Evolutionary conservation across 2,888 invertebrate species (phyloP).

Genomic region (Coronaproctus castanopsis): DNA sequence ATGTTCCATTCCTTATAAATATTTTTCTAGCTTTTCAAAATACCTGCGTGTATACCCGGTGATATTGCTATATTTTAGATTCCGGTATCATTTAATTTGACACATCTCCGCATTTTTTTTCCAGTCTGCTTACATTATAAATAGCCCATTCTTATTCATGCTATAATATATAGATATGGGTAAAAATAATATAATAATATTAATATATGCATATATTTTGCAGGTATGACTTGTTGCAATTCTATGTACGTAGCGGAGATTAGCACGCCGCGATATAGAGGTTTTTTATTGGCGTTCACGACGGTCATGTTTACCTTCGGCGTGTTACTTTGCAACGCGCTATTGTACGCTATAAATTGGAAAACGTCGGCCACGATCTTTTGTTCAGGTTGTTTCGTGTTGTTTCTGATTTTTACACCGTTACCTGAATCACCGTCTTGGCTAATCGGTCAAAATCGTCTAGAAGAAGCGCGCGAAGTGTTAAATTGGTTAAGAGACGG

Average conservation of each 20-base stretch:
- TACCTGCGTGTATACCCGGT: too few relatives aligned
- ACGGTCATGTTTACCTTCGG: not conserved
- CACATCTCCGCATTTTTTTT: too few relatives aligned
- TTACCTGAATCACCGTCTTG: conserved; percentile 4
- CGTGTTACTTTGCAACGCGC: not conserved
- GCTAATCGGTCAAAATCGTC: not conserved
- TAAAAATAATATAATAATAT: not conserved
- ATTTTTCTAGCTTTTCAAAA: too few relatives aligned
- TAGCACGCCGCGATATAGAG: not conserved
- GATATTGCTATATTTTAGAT: too few relatives aligned
- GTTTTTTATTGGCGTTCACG: not conserved
- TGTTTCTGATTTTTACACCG: not conserved
- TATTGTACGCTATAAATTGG: not conserved
- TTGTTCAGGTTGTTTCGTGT: not conserved
- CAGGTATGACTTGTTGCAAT: not conserved
- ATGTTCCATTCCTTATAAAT: too few relatives aligned
- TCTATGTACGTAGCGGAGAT: conserved; percentile 2
- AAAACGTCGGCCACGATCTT: not conserved
- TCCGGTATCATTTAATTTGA: too few relatives aligned
- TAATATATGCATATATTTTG: not conserved
- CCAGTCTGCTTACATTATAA: too few relatives aligned
- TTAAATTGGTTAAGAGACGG: not conserved
- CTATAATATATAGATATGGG: not conserved
- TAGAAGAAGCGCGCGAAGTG: not conserved
- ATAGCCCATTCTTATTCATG: too few relatives aligned